Percentiles rank a stretch among this genome's conserved stretches.
phyloP scores from a whole-genome alignment of 2,113 vertebrate species.

The Gallinago undulata region DNA sequence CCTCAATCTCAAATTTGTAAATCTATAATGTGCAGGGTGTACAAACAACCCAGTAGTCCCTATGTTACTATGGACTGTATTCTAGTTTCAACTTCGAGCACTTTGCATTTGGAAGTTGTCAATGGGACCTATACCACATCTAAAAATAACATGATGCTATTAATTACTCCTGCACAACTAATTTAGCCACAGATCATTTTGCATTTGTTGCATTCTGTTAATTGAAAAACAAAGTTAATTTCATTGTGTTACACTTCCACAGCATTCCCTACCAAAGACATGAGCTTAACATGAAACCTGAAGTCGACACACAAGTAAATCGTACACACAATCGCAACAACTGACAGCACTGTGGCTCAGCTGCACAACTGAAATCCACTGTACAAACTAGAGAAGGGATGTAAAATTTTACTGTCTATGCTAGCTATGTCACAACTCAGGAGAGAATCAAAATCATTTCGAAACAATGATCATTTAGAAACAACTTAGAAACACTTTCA shows the following conservation, averaged over 20 bases:
- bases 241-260: not conserved
- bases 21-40: not conserved
- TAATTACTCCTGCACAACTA: not conserved
- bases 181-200: not conserved
- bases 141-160: not conserved
- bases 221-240: not conserved
- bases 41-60: not conserved
- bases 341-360: not conserved
- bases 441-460: not conserved
- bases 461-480: no score
- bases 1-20: not conserved
- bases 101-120: not conserved
- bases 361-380: not conserved
- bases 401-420: rapidly evolving
- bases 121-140: not conserved
- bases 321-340: not conserved
- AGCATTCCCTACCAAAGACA: not conserved
- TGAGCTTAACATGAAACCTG: not conserved
- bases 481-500: not conserved
- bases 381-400: not conserved
- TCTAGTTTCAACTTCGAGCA: not conserved
- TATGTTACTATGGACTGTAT: not conserved
- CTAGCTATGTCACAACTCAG: not conserved
- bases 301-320: not conserved
- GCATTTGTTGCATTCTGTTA: not conserved